A percentile compares a stretch with the other conserved stretches of the same genome.
These are phyloP conservation scores for Phacellophora camtschatica DNA, from an alignment of 30 jellyfish, hydroid and myxozoan species.

Conservation along the genomic window DNA sequence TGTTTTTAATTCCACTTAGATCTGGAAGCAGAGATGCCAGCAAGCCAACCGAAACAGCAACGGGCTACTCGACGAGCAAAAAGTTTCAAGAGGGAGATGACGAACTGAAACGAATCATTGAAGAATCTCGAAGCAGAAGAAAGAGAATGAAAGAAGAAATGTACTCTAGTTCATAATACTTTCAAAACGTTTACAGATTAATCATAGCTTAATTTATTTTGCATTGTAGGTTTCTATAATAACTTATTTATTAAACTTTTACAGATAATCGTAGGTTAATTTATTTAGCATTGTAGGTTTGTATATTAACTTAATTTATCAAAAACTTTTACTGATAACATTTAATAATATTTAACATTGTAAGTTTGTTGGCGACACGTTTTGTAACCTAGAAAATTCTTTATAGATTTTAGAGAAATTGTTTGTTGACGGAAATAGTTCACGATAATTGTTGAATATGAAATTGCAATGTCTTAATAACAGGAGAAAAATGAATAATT, in stretches of 20 bases:
- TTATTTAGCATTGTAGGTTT: not conserved
- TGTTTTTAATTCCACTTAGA: not conserved
- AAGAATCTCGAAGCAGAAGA: slow-evolving; percentile 73
- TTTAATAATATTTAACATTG: too few relatives aligned
- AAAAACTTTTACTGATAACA: too few relatives aligned
- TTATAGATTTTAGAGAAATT: too few relatives aligned
- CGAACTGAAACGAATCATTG: slow-evolving; percentile 77
- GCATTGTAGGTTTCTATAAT: not conserved
- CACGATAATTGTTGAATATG: too few relatives aligned
- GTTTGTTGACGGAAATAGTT: too few relatives aligned
- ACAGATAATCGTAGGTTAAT: not conserved
- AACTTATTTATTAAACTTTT: not conserved
- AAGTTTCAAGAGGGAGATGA: slow-evolving; percentile 71
- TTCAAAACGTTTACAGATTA: not conserved
- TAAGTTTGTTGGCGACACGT: too few relatives aligned
- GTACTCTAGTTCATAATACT: slow-evolving; percentile 70
- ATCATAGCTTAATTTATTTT: not conserved
- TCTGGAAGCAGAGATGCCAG: slow-evolving; percentile 37
- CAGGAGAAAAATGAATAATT: too few relatives aligned
- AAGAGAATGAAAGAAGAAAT: slow-evolving; percentile 79
- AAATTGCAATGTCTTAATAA: too few relatives aligned
- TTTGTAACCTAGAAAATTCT: too few relatives aligned
- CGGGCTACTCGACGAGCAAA: slow-evolving; percentile 44
- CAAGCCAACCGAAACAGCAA: slow-evolving; percentile 17
- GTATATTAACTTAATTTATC: too few relatives aligned